phyloP scores from a whole-genome alignment of 2,113 vertebrate genomes.

The Macquaria australasica region DNA sequence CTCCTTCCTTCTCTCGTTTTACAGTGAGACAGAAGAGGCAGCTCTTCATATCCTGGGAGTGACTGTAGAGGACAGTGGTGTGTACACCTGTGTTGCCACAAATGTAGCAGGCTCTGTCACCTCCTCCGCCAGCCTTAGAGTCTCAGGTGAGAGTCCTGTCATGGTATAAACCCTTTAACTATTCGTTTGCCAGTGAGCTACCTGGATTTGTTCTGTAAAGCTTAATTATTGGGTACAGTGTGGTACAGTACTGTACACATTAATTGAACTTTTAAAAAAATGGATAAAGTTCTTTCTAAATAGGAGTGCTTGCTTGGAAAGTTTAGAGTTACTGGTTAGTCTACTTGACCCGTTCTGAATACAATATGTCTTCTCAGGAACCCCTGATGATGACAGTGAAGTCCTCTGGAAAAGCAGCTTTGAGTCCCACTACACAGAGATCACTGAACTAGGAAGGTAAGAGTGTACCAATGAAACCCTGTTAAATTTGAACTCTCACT shows the following conservation, averaged over 20 bases:
- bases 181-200: background rate
- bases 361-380: constrained; percentile 80
- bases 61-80: constrained; percentile 91
- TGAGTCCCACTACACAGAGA: constrained; percentile 94
- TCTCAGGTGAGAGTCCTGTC: constrained; percentile 88
- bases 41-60: constrained; percentile 90
- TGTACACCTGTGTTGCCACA: constrained; percentile 93
- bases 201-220: background rate
- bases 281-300: too few species aligned
- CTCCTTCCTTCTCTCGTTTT: background rate
- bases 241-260: background rate
- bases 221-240: background rate
- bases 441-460: constrained; percentile 96
- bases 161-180: background rate
- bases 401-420: constrained; percentile 96
- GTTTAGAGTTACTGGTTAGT: background rate
- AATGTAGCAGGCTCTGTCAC: constrained; percentile 92
- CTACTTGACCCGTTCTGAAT: background rate
- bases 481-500: background rate
- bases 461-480: background rate
- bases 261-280: background rate
- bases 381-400: constrained; percentile 89
- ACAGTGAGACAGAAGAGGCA: constrained; percentile 95
- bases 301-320: background rate
- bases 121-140: constrained; percentile 91